A percentile compares a stretch with the other conserved stretches of the same genome.
phyloP scores from a whole-genome alignment of 2,797 vertebrate species.

The Tadarida brasiliensis region DNA sequence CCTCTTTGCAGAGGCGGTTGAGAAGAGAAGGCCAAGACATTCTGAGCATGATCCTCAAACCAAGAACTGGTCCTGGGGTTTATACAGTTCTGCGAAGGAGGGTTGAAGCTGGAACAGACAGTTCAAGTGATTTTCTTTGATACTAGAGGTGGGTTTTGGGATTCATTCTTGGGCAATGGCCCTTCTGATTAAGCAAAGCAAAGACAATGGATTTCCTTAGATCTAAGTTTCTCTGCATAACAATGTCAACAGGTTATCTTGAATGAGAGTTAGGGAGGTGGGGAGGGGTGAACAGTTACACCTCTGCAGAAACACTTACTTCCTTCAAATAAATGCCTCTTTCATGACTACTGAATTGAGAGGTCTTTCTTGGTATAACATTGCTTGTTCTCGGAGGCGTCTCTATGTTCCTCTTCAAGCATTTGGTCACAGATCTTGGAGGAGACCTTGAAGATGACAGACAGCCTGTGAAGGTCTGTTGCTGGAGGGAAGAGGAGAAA shows the following conservation, averaged over 20 bases:
- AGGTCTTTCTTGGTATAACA: slow-evolving; percentile 42
- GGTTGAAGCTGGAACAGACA: neutral
- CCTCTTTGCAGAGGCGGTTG: neutral
- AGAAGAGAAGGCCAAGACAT: slow-evolving; percentile 13
- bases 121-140: slow-evolving; percentile 24
- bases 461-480: neutral
- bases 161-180: slow-evolving; percentile 56
- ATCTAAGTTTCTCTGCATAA: slow-evolving; percentile 21
- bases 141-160: neutral
- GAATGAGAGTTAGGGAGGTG: neutral
- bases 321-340: slow-evolving; percentile 70
- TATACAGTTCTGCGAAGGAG: neutral
- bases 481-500: slow-evolving; percentile 2
- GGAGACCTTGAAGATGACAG: neutral
- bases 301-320: slow-evolving; percentile 42
- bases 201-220: slow-evolving; percentile 73
- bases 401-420: slow-evolving; percentile 34
- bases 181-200: slow-evolving; percentile 69
- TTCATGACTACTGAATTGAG: slow-evolving; percentile 57
- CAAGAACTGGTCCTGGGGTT: neutral
- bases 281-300: neutral
- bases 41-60: slow-evolving; percentile 32
- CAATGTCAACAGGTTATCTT: slow-evolving; percentile 30
- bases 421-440: slow-evolving; percentile 16
- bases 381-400: slow-evolving; percentile 7